A percentile compares a stretch with the other conserved stretches of the same genome.
phyloP scores from a whole-genome alignment of 23 tunicate genomes.

The Halocynthia aurantium region DNA sequence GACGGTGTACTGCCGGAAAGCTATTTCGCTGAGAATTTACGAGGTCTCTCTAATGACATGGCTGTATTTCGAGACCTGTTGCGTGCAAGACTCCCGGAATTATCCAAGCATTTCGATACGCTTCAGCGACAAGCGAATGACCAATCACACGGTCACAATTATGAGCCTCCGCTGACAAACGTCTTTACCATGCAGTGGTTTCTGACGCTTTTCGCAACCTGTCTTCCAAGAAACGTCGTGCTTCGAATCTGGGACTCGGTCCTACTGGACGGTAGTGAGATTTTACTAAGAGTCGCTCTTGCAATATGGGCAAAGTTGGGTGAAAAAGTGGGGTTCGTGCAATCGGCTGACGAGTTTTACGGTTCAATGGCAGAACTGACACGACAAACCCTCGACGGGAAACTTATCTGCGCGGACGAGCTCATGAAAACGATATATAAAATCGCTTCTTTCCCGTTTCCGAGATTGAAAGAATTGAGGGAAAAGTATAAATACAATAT shows the following conservation, averaged over 20 bases:
- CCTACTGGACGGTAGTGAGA: slow-evolving; percentile 88
- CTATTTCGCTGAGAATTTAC: slow-evolving; percentile 85
- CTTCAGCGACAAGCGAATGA: slow-evolving; percentile 80
- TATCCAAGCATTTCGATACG: slow-evolving; percentile 58
- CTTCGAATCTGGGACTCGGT: slow-evolving; percentile 90
- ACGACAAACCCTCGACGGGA: slow-evolving; percentile 57
- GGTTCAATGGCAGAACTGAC: slow-evolving; percentile 64
- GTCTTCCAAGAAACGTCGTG: slow-evolving; percentile 68
- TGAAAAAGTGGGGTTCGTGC: slow-evolving; percentile 61
- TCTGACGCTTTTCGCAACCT: slow-evolving; percentile 79
- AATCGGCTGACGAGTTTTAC: slow-evolving; percentile 88
- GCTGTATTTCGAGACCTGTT: slow-evolving; percentile 89
- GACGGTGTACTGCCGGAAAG: slow-evolving; percentile 89
- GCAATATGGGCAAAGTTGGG: slow-evolving; percentile 89
- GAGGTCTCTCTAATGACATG: slow-evolving; percentile 91
- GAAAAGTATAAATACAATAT: slow-evolving; percentile 94
- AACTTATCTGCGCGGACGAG: slow-evolving; percentile 63
- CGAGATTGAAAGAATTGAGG: slow-evolving; percentile 57
- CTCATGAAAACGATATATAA: slow-evolving; percentile 51
- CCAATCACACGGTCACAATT: slow-evolving; percentile 40
- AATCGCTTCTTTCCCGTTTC: slow-evolving; percentile 75
- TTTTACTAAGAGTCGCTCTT: slow-evolving; percentile 77
- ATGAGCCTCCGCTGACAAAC: slow-evolving; percentile 97
- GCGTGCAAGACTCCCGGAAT: slow-evolving; percentile 53
- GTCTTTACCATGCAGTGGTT: slow-evolving; percentile 99